phyloP scores from a whole-genome alignment of 2,113 vertebrate species.

The Cichladusa arquata region DNA sequence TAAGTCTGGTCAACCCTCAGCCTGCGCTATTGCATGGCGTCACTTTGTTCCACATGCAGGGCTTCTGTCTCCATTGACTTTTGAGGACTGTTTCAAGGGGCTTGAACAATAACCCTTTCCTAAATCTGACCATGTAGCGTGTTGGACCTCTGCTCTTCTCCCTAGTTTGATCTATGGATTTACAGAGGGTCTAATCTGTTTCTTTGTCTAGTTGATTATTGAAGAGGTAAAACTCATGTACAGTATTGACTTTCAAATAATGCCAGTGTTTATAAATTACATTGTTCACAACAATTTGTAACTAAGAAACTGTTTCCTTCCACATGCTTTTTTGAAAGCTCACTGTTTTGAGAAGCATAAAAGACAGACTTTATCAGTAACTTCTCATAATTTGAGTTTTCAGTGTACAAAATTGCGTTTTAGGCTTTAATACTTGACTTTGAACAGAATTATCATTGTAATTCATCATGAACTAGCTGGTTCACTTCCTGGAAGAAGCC shows the following conservation, averaged over 20 bases:
- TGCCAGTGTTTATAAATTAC: accelerated
- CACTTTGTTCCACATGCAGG: background rate
- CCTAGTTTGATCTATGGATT: background rate
- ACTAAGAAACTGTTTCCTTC: background rate
- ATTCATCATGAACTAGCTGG: background rate
- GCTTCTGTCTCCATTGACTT: background rate
- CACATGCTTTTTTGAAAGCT: background rate
- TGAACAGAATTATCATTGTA: background rate
- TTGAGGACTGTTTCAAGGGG: background rate
- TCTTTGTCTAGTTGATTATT: background rate
- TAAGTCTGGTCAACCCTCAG: background rate
- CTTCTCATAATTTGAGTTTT: background rate
- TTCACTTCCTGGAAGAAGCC: background rate
- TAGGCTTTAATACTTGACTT: background rate
- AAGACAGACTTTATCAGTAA: background rate
- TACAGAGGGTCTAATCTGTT: background rate
- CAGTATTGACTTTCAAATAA: background rate
- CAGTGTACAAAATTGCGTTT: background rate
- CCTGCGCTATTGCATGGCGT: background rate
- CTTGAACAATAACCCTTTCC: background rate
- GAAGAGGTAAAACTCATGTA: background rate
- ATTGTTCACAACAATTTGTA: background rate
- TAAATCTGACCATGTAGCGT: background rate
- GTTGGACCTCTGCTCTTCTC: background rate
- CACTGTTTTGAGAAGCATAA: background rate